Conservation (phyloP, 2,888 invertebrate species). For the Cistogaster globosa region DNA sequence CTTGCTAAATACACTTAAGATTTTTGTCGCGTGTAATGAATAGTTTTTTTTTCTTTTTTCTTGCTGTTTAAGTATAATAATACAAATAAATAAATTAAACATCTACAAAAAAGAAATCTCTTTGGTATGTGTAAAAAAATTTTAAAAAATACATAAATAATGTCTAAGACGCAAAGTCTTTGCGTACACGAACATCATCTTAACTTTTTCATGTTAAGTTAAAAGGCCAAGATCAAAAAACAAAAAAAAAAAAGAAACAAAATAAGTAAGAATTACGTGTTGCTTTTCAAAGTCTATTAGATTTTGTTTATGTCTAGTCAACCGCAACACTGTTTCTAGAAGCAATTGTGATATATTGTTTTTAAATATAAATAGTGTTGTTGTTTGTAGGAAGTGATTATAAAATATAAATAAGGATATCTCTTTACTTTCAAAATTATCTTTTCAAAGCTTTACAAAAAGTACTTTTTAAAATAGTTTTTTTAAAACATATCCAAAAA, state of each 20-base stretch:
- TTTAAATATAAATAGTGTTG: too few relatives aligned
- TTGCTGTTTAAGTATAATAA: conserved; percentile 49
- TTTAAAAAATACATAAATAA: conserved; percentile 44
- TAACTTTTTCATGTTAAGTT: conserved; percentile 30
- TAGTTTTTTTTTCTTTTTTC: neutral
- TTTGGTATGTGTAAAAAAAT: conserved; percentile 61
- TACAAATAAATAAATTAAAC: too few relatives aligned
- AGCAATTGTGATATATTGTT: too few relatives aligned
- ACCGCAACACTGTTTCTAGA: conserved; percentile 17
- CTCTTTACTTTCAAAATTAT: too few relatives aligned
- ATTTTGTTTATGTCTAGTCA: neutral
- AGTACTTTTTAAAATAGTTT: too few relatives aligned
- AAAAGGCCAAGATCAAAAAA: too few relatives aligned
- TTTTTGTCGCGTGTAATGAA: conserved; percentile 73
- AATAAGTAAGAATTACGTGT: conserved; percentile 38
- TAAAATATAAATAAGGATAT: too few relatives aligned
- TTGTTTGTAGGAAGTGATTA: too few relatives aligned
- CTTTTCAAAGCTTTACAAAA: too few relatives aligned
- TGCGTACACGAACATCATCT: conserved; percentile 61
- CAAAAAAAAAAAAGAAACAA: neutral
- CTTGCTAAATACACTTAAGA: conserved; percentile 73
- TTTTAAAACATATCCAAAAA: too few relatives aligned
- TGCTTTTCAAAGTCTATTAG: conserved; percentile 40
- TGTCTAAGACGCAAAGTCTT: conserved; percentile 35
- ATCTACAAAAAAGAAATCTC: conserved; percentile 37